Percentiles rank a stretch among this genome's conserved stretches.
Conservation (phyloP, 2,797 vertebrate species). For the Callimico goeldii region DNA sequence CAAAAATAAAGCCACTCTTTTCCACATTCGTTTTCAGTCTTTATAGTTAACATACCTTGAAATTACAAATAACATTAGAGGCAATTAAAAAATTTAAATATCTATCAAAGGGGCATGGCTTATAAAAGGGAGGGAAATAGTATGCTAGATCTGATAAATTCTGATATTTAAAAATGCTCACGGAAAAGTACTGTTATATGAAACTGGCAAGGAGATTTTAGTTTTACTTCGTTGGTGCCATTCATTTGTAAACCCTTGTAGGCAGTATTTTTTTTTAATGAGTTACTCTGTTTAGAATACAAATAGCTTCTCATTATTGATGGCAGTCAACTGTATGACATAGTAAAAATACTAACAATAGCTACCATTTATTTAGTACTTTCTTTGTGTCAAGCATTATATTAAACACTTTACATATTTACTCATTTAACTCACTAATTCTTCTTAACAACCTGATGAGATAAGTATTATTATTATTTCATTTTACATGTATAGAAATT, state of each 20-base stretch:
- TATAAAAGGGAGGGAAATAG: background rate
- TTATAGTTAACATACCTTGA: conserved; percentile 21
- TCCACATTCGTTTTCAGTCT: background rate
- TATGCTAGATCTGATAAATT: background rate
- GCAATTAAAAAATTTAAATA: background rate
- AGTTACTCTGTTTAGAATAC: background rate
- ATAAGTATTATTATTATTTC: background rate
- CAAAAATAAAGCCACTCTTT: background rate
- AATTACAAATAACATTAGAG: background rate
- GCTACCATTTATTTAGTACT: background rate
- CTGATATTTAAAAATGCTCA: background rate
- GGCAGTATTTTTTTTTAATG: background rate
- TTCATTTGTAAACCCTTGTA: background rate
- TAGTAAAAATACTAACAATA: background rate
- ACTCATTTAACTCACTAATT: background rate
- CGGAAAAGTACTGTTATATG: background rate
- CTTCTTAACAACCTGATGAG: background rate
- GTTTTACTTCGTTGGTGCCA: background rate
- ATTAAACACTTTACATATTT: background rate
- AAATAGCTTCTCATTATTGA: background rate
- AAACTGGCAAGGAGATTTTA: conserved; percentile 1
- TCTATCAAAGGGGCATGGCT: background rate
- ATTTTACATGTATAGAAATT: background rate
- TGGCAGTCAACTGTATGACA: background rate
- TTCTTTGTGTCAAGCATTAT: background rate